Base-by-base conservation (phyloP, 2,888 invertebrate species). In the Euclidia mi region DNA sequence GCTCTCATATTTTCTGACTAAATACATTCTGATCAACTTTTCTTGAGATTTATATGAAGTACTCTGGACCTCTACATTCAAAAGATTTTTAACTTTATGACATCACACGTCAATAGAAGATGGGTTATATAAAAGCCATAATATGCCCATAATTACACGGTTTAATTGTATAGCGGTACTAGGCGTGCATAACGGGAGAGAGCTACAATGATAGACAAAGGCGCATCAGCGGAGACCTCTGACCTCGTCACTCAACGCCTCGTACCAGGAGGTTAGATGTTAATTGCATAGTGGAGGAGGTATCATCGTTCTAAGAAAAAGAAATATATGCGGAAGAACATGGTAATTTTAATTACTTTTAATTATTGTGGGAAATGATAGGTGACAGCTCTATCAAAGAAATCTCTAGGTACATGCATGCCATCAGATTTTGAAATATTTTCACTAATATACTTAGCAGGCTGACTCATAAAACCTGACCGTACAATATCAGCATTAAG, bases 101-200 rank as follows among this genome's bases (percentile, higher is more conserved):
- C 10, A 40, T 43, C 28, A 50, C 20, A 47, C 28, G 25, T 52
- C 49, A 53, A 56, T 60, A 59, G 50, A 29, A 67, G 42, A 32
- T 75, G 56, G 58, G 20, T 45, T 40, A 48, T 42, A 61, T 45
- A 43, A 42, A 73, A 62, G 71, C 65, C 67, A 71, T 63, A 71
- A 76, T 72, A 79, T 73, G 76, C 69, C 57, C 18, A 65, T 88
- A 86, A 88, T 88, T 87, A 82, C 71, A 68, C 45, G 56, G 67
- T 70, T 73, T 81, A 83, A 82, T 87, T 80, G 74, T 65, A 63
- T 85, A 84, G 79, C 85, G 81, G 88, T 82, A 88, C 85, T 69
- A 82, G 81, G 83, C 76, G 65, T 47, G 63, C 74, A 87, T 77
- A 76, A 71, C 60, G 63, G 71, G 57, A 65, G 62, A 55, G 71